Evolutionary conservation across 2,888 invertebrate species (phyloP), one percentile per base, ranked within the genome.

Genomic region (Amitus sp.): DNA sequence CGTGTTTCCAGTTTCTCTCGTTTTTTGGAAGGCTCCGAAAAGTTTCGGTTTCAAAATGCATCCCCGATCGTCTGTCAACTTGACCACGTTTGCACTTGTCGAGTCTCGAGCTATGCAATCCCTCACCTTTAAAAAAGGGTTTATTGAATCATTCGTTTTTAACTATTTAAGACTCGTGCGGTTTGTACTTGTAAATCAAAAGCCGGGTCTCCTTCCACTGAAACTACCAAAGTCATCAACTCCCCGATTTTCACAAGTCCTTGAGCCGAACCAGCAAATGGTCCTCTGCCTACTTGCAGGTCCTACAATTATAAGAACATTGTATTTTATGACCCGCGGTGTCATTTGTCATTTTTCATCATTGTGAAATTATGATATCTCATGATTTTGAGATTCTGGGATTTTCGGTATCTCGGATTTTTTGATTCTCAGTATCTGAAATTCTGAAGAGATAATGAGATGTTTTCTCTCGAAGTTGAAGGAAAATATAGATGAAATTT

Each of bases 221-320:
- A 87, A 4, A 93, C 90, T 1, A 92, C 93, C 57, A 93, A 83
- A 0, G 93, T 93, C 90, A 93, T 91, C 0, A 86, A 86, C 78
- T 93, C 92, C 49, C 93, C 93, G 65, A 93, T 93, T 81, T 91
- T 91, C 5, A 93, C 89, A 30, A 93, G 84, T 0, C 92, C 92
- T 65, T 88, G 88, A 0, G 92, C 92, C 50, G 90, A 87, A 2
- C 88, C 88, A 1, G 91, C 91, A 71, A 91, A 90, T 13, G 93
- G 92, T 54, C 93, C 93, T 73, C 87, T 86, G 3, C 93, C 93
- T 27, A 87, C 83, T 81, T 91, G 90, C 52, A 93, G 91, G 67
- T 93, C 93, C n/a, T n/a, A n/a, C n/a, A n/a, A n/a, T n/a, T n/a
- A n/a, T n/a, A n/a, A n/a, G n/a, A n/a, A n/a, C n/a, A n/a, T n/a